These are phyloP conservation scores for Heptranchias perlo DNA, from an alignment of 2,113 vertebrate genomes.

Conservation along the genomic window DNA sequence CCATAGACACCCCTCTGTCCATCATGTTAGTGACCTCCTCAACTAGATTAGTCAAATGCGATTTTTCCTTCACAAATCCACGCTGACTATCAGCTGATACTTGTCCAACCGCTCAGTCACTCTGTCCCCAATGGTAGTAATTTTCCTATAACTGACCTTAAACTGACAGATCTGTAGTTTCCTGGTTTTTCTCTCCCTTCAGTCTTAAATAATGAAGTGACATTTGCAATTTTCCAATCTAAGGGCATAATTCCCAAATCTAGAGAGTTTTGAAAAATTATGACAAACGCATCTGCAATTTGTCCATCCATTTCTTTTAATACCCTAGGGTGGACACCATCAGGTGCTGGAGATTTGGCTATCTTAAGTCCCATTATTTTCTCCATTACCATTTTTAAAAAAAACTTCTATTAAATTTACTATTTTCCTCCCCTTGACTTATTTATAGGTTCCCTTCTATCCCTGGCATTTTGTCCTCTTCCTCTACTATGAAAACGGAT, in stretches of 20 bases:
- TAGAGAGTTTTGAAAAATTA: neutral
- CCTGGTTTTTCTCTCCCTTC: neutral
- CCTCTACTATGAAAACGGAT: neutral
- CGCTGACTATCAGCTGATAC: neutral
- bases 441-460: neutral
- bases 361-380: neutral
- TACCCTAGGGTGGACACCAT: neutral
- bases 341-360: neutral
- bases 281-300: neutral
- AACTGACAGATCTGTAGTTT: neutral
- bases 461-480: neutral
- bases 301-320: neutral
- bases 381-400: neutral
- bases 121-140: neutral
- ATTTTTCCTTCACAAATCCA: neutral
- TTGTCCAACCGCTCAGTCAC: neutral
- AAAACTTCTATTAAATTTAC: neutral
- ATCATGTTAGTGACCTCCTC: neutral
- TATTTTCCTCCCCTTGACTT: too few relatives aligned
- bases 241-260: neutral
- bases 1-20: neutral
- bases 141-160: neutral
- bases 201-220: neutral
- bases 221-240: neutral
- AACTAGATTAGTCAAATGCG: neutral